These are phyloP conservation scores for Xylocopa sonorina DNA, from an alignment of 1,140 invertebrate genomes.

Conservation along the genomic window DNA sequence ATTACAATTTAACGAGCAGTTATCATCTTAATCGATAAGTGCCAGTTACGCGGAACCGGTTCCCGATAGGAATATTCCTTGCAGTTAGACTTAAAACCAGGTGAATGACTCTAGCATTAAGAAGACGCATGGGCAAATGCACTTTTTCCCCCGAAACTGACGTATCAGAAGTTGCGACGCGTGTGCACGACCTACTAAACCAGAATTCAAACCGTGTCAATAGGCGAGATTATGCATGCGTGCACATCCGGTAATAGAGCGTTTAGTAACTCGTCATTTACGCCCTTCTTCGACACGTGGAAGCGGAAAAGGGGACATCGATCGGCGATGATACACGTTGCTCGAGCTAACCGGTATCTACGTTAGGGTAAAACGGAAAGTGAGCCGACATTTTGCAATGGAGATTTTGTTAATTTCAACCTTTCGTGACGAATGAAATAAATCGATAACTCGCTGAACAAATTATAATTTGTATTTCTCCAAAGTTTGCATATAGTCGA, in stretches of 20 bases:
- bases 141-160: background rate
- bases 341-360: background rate
- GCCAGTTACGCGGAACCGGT: conserved; percentile 19
- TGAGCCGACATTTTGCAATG: conserved; percentile 21
- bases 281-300: conserved; percentile 46
- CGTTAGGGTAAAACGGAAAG: conserved; percentile 46
- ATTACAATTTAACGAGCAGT: background rate
- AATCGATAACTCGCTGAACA: no score
- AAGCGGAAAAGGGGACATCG: conserved; percentile 57
- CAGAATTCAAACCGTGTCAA: conserved; percentile 52
- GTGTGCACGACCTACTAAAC: conserved; percentile 31
- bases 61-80: background rate
- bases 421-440: no score
- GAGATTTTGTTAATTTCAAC: background rate
- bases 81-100: background rate
- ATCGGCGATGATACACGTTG: conserved; percentile 41
- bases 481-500: no score
- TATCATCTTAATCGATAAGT: background rate
- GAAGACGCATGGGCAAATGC: background rate
- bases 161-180: background rate
- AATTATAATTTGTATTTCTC: no score
- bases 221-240: conserved; percentile 38
- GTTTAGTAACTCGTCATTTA: conserved; percentile 33
- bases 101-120: background rate
- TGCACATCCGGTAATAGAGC: conserved; percentile 39